Evolutionary conservation across 2,888 invertebrate species (phyloP).

Genomic region (Chesias legatella): DNA sequence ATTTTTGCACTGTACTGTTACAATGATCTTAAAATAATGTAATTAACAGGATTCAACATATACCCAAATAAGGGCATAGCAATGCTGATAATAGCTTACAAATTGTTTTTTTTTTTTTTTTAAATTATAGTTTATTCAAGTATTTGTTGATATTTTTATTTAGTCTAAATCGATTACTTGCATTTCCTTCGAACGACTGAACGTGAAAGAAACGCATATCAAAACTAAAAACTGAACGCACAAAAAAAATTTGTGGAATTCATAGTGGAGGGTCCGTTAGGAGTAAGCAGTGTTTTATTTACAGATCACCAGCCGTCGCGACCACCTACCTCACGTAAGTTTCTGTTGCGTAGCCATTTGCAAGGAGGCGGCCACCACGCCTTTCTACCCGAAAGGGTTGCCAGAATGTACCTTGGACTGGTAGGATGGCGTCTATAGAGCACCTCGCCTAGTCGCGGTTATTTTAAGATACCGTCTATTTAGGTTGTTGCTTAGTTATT

Average conservation of each 20-base stretch:
- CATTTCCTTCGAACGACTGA: background rate
- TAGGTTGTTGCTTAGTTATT: background rate
- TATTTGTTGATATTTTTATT: too few relatives aligned
- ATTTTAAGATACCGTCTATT: too few relatives aligned
- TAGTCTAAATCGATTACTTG: background rate
- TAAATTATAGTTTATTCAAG: too few relatives aligned
- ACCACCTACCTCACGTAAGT: constrained; percentile 11
- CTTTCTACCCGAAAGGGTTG: background rate
- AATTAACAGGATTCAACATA: too few relatives aligned
- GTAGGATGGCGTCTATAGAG: too few relatives aligned
- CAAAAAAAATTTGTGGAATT: constrained; percentile 16
- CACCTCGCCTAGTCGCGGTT: too few relatives aligned
- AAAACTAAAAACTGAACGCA: constrained; percentile 8
- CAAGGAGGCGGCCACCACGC: constrained; percentile 20
- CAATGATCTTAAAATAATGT: too few relatives aligned
- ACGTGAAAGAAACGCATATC: background rate
- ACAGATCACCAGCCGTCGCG: constrained; percentile 18
- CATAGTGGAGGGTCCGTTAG: constrained; percentile 24
- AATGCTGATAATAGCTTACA: too few relatives aligned
- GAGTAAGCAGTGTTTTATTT: constrained; percentile 27
- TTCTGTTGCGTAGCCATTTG: constrained; percentile 22
- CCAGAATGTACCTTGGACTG: background rate
- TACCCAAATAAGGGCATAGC: too few relatives aligned
- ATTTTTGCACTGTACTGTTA: too few relatives aligned
- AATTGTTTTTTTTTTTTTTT: too few relatives aligned